Base-by-base conservation (phyloP, 2,113 vertebrate species). In the Fregetta grallaria region DNA sequence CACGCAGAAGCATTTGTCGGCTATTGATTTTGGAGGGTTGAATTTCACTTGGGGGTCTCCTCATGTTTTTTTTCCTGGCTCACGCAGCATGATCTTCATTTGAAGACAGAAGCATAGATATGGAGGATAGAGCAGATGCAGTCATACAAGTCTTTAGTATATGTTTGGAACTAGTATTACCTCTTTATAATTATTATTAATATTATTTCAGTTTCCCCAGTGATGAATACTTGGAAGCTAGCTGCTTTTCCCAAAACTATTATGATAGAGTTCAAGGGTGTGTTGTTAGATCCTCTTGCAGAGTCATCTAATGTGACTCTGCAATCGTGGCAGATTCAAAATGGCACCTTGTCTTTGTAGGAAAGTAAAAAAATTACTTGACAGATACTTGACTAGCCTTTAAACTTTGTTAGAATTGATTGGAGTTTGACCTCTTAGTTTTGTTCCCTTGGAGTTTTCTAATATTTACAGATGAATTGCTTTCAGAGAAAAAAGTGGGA, bases 251-350 rank as follows among this genome's bases (percentile, higher is more conserved):
- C n/a, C 32, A 53, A 27, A 86, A 13, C 16, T 32, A 3, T 32
- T n/a, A n/a, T 2, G 1, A 14, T 0, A 30, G 15, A 44, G 15
- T 74, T 62, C 45, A 71, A 52, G 34, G 27, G 6, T 10, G 15
- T 25, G 23, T 25, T 77, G 34, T 42, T 83, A 70, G 30, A 47
- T 49, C 23, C 61, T 83, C 63, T 81, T 70, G 29, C 23, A 59
- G 14, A 89, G n/a, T 62, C 4, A 56, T 15, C 66, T 73, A 30
- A 30, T 1, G 5, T 30, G 38, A 59, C 19, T 38, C 50, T 87
- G 75, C 47, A 38, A 38, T 38, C 38, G 26, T 2, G 18, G 50
- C 45, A 83, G 42, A 77, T 40, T 59, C 63, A 63, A 71, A 86
- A 34, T 15, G 6, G 7, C 17, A 66, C 29, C 15, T 75, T 53